These are phyloP conservation scores for Papilio elwesi DNA, from an alignment of 2,888 invertebrate genomes.

Conservation along the genomic window DNA sequence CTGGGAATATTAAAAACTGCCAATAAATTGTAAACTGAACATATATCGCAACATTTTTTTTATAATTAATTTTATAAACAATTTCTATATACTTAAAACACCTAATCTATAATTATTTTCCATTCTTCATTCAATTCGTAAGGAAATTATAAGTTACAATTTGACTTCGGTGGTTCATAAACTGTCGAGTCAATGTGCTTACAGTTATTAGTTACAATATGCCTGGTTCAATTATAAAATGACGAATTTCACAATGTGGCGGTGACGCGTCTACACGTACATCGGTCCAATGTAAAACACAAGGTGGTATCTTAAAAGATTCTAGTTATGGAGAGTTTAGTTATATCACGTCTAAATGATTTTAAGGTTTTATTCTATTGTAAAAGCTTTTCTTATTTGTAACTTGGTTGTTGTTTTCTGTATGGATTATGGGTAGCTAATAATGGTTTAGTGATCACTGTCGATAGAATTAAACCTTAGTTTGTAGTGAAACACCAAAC, in stretches of 20 bases:
- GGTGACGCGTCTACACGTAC: background rate
- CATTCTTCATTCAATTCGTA: no score
- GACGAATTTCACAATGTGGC: background rate
- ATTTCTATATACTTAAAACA: no score
- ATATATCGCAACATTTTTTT: no score
- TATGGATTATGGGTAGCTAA: conserved; percentile 74
- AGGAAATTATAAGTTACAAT: background rate
- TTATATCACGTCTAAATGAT: conserved; percentile 54
- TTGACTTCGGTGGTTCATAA: background rate
- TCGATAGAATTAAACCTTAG: conserved; percentile 40
- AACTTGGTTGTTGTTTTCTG: conserved; percentile 73
- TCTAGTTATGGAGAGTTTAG: conserved; percentile 51
- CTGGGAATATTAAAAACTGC: background rate
- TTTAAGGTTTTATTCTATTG: conserved; percentile 52
- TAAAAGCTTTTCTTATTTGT: conserved; percentile 56
- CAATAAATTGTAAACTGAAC: no score
- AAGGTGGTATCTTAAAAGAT: conserved; percentile 2
- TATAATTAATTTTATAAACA: no score
- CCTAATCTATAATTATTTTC: no score
- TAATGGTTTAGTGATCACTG: conserved; percentile 53
- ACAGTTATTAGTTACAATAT: background rate
- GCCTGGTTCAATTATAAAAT: background rate
- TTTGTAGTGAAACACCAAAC: conserved; percentile 32
- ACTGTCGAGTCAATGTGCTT: no score
- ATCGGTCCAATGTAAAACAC: conserved; percentile 11